A percentile compares a stretch with the other conserved stretches of the same genome.
Conservation (phyloP, 2,797 vertebrate species). For the Coreius guichenoti region DNA sequence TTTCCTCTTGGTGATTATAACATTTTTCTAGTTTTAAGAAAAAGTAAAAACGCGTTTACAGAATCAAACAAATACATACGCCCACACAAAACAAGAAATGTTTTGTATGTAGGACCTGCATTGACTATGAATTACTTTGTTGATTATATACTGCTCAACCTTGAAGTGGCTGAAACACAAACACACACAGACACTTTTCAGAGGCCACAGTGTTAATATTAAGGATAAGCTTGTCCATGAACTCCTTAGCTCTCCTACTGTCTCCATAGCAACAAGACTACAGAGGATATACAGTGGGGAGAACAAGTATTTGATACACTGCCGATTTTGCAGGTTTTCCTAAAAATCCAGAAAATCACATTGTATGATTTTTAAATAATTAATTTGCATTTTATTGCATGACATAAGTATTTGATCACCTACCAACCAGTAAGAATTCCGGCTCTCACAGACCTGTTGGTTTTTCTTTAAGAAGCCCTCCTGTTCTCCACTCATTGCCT, state of each 20-base stretch:
- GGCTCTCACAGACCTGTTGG: too few species aligned
- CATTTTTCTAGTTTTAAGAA: conserved; percentile 32
- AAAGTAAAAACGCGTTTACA: background rate
- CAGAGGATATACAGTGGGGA: too few species aligned
- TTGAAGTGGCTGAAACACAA: conserved; percentile 6
- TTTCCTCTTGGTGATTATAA: conserved; percentile 17
- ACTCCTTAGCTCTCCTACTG: conserved; percentile 42
- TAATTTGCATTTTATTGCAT: too few species aligned
- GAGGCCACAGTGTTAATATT: conserved; percentile 18
- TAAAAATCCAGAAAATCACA: too few species aligned
- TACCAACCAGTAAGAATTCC: too few species aligned
- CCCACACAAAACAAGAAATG: background rate
- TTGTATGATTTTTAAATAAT: too few species aligned
- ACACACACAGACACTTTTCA: conserved; percentile 24
- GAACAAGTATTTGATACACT: too few species aligned
- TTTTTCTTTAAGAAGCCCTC: too few species aligned
- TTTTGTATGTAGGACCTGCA: background rate
- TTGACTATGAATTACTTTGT: background rate
- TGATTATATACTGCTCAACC: background rate
- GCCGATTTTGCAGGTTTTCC: too few species aligned
- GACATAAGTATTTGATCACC: too few species aligned
- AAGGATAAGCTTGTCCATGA: conserved; percentile 38
- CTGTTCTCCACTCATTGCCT: too few species aligned
- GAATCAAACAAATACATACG: conserved; percentile 7
- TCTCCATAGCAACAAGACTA: conserved; percentile 59